Conservation (phyloP, 2,888 invertebrate genomes). For the Drosophila anceps region DNA sequence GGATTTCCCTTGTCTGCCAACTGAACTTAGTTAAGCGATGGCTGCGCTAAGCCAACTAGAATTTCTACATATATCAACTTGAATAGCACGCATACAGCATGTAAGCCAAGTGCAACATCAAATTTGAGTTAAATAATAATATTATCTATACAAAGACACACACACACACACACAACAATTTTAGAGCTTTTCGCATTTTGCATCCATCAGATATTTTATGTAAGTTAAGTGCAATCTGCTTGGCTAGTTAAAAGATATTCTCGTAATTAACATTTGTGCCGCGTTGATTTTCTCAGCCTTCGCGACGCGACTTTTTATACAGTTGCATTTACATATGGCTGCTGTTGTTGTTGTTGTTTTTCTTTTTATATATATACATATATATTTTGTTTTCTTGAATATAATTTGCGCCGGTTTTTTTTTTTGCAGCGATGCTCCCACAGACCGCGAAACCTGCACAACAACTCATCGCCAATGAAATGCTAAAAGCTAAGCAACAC, state of each 20-base stretch:
- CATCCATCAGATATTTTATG: constrained; percentile 64
- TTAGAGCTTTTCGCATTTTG: constrained; percentile 25
- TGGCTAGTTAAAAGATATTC: constrained; percentile 63
- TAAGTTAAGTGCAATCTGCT: constrained; percentile 56
- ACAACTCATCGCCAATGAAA: constrained; percentile 74
- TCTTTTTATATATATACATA: constrained; percentile 4
- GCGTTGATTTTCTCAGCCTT: constrained; percentile 84
- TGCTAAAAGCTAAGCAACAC: constrained; percentile 69
- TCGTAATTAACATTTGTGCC: constrained; percentile 80
- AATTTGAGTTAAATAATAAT: constrained; percentile 3
- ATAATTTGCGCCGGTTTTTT: constrained; percentile 76
- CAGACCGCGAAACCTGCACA: constrained; percentile 76
- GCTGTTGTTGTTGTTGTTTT: constrained; percentile 36
- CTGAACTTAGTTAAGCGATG: background rate
- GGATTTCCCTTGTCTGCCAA: background rate
- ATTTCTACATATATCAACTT: background rate
- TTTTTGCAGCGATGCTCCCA: constrained; percentile 71
- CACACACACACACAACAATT: background rate
- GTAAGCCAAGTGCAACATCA: constrained; percentile 27
- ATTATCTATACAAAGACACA: too few species aligned
- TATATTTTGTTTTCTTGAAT: constrained; percentile 54
- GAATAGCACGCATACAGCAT: constrained; percentile 40
- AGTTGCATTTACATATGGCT: constrained; percentile 51
- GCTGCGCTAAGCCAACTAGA: background rate
- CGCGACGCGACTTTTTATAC: constrained; percentile 56